A percentile compares a stretch with the other conserved stretches of the same genome.
phyloP scores from a whole-genome alignment of 2,113 vertebrate species.

The Orycteropus afer region DNA sequence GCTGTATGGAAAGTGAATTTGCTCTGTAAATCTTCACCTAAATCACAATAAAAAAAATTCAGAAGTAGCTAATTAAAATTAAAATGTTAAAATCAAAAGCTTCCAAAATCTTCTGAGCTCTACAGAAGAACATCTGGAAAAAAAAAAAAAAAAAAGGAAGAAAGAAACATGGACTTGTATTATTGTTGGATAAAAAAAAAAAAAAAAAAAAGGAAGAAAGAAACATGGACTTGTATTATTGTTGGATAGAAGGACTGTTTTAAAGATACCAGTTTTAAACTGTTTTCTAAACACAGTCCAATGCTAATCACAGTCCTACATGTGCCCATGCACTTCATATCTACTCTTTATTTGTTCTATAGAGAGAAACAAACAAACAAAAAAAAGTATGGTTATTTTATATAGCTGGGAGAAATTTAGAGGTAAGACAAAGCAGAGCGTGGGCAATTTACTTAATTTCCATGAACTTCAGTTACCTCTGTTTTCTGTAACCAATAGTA shows the following conservation, averaged over 20 bases:
- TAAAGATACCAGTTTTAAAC: conserved; percentile 20
- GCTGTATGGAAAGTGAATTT: no score
- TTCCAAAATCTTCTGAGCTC: background rate
- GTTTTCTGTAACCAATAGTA: background rate
- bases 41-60: no score
- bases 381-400: background rate
- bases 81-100: background rate
- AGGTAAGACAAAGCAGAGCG: background rate
- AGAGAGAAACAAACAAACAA: background rate
- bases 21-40: no score
- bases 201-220: background rate
- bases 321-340: background rate
- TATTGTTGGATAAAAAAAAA: background rate
- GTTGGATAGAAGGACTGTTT: background rate
- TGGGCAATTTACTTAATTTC: background rate
- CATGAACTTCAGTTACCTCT: background rate
- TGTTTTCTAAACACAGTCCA: background rate
- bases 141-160: background rate
- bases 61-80: conserved; percentile 13
- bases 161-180: no score
- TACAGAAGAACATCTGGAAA: background rate
- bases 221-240: no score
- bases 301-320: background rate
- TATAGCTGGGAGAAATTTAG: background rate
- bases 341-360: background rate